phyloP scores from a whole-genome alignment of 1,140 invertebrate genomes.

The Choristoneura fumiferana region DNA sequence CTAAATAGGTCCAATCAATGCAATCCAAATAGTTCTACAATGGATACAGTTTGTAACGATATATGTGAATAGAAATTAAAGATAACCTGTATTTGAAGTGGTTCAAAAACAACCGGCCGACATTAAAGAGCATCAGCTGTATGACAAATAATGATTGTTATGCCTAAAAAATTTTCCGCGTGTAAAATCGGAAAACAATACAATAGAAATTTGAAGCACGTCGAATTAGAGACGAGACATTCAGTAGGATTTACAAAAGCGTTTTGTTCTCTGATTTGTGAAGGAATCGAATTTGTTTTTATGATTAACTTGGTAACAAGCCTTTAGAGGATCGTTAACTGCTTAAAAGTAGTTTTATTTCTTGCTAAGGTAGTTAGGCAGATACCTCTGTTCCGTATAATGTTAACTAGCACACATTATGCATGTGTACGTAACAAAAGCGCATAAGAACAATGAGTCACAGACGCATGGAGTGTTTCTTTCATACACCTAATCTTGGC shows the following conservation, averaged over 20 bases:
- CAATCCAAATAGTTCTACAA: too few relatives aligned
- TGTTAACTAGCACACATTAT: constrained; percentile 2
- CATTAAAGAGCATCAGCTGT: not conserved
- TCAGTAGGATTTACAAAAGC: not conserved
- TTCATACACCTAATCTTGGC: not conserved
- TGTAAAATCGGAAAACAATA: constrained; percentile 13
- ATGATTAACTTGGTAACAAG: not conserved
- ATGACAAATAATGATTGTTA: constrained; percentile 3
- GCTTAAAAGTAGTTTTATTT: too few relatives aligned
- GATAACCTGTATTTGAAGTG: too few relatives aligned
- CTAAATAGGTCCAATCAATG: too few relatives aligned
- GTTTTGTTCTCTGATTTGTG: constrained; percentile 8
- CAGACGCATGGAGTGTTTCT: constrained; percentile 2
- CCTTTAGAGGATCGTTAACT: not conserved
- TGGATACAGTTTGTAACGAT: too few relatives aligned
- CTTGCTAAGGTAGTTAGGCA: too few relatives aligned
- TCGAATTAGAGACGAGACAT: constrained; percentile 16
- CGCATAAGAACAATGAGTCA: constrained; percentile 17
- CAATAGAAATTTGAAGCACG: constrained; percentile 13
- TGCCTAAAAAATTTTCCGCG: constrained; percentile 5
- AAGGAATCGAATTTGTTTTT: constrained; percentile 11
- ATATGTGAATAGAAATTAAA: too few relatives aligned
- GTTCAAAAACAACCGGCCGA: constrained; percentile 1
- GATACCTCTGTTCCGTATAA: not conserved
- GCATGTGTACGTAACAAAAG: constrained; percentile 8